Percentiles rank a stretch among this genome's conserved stretches.
Conservation (phyloP, 2,797 vertebrate species). For the Delichon dasypus region DNA sequence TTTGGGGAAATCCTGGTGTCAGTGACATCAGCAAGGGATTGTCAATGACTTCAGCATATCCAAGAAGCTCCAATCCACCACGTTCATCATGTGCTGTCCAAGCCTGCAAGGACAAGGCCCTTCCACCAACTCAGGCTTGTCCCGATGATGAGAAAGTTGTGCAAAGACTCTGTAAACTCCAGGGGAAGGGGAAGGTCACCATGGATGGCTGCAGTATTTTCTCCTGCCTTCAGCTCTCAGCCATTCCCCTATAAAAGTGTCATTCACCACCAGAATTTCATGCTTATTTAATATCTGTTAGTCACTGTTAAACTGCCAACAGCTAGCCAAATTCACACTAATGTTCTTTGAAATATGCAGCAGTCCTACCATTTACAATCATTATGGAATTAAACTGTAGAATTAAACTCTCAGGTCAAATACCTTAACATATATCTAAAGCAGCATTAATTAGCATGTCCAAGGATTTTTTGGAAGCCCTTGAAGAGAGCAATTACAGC, state of each 20-base stretch:
- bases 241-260: conserved; percentile 48
- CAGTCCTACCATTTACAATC: conserved; percentile 53
- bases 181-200: conserved; percentile 24
- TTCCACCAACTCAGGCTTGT: not conserved
- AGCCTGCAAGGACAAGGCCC: not conserved
- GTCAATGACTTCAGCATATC: not conserved
- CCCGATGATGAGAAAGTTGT: not conserved
- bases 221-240: conserved; percentile 10
- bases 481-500: conserved; percentile 61
- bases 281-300: conserved; percentile 69
- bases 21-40: not conserved
- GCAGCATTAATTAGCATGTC: conserved; percentile 59
- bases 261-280: conserved; percentile 57
- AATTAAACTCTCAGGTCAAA: conserved; percentile 66
- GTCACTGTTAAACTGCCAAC: conserved; percentile 55
- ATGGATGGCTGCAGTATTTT: conserved; percentile 27
- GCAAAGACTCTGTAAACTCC: not conserved
- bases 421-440: conserved; percentile 61
- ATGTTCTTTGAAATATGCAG: conserved; percentile 57
- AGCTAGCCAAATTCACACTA: conserved; percentile 57
- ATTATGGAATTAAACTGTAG: conserved; percentile 54
- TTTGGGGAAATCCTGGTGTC: not conserved
- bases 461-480: conserved; percentile 64
- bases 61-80: not conserved
- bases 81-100: not conserved